phyloP scores from a whole-genome alignment of 2,888 invertebrate genomes.

The Epistrophella euchroma region DNA sequence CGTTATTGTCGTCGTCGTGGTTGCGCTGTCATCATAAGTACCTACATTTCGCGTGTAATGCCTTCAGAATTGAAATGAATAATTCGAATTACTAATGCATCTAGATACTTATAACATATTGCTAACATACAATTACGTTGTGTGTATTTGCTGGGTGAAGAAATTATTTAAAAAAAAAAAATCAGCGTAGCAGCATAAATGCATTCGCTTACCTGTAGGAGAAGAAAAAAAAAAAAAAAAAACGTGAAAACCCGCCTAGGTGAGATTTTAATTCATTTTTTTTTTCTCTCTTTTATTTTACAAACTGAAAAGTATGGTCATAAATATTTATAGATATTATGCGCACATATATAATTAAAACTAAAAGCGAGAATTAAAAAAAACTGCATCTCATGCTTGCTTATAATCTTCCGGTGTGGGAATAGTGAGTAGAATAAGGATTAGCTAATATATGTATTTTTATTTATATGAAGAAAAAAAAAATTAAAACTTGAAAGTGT shows the following conservation, averaged over 20 bases:
- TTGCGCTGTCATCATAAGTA: slow-evolving; percentile 63
- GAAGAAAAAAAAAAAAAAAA: slow-evolving; percentile 44
- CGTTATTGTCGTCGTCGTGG: slow-evolving; percentile 29
- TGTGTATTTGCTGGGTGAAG: slow-evolving; percentile 44
- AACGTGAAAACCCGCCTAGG: slow-evolving; percentile 68
- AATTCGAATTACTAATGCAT: slow-evolving; percentile 73
- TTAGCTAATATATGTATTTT: slow-evolving; percentile 45
- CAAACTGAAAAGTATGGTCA: slow-evolving; percentile 67
- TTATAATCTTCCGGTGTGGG: slow-evolving; percentile 72
- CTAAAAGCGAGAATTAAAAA: slow-evolving; percentile 18
- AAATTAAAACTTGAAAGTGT: slow-evolving; percentile 17
- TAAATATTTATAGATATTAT: slow-evolving; percentile 75
- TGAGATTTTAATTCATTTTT: slow-evolving; percentile 46
- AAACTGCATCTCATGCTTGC: slow-evolving; percentile 50
- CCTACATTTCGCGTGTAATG: slow-evolving; percentile 70
- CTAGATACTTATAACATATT: slow-evolving; percentile 71
- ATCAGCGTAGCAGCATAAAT: slow-evolving; percentile 64
- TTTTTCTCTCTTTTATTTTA: slow-evolving; percentile 39
- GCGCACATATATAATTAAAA: slow-evolving; percentile 68
- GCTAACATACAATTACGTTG: slow-evolving; percentile 65
- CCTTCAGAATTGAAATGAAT: slow-evolving; percentile 72
- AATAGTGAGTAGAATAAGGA: slow-evolving; percentile 60
- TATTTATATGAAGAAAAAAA: slow-evolving; percentile 9
- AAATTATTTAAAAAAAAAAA: slow-evolving; percentile 38
- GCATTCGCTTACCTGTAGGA: slow-evolving; percentile 48